Conservation (phyloP, 2,888 invertebrate genomes). For the Melinaea menophilus region DNA sequence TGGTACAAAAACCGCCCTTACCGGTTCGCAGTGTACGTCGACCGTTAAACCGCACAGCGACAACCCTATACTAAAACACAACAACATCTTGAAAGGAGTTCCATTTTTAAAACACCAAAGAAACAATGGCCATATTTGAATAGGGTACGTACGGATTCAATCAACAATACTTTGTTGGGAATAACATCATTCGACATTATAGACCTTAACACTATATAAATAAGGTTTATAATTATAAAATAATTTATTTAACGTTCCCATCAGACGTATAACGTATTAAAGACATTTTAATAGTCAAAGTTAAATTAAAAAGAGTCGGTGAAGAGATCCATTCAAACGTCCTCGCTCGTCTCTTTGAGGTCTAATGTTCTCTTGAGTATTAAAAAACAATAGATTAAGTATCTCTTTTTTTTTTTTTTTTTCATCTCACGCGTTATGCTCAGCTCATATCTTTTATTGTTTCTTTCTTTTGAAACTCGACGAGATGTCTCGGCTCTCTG, state of each 20-base stretch:
- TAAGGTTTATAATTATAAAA: constrained; percentile 5
- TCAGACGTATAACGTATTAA: constrained; percentile 21
- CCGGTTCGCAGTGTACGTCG: constrained; percentile 16
- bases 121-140: constrained; percentile 66
- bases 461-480: constrained; percentile 5
- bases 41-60: constrained; percentile 24
- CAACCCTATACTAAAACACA: constrained; percentile 21
- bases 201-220: constrained; percentile 10
- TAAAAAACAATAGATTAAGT: constrained; percentile 27
- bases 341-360: constrained; percentile 38
- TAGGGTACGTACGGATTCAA: constrained; percentile 58
- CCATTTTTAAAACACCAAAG: constrained; percentile 51
- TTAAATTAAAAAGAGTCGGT: constrained; percentile 43
- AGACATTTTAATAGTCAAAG: constrained; percentile 47
- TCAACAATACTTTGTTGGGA: constrained; percentile 52
- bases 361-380: constrained; percentile 34
- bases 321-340: constrained; percentile 43
- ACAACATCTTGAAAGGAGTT: constrained; percentile 49
- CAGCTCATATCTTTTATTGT: constrained; percentile 22
- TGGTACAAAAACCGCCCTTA: not conserved
- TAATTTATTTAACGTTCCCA: constrained; percentile 18
- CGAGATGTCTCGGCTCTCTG: not conserved
- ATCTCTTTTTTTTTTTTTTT: constrained; percentile 19
- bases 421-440: constrained; percentile 25
- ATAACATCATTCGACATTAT: constrained; percentile 10